Evolutionary conservation across 2,797 vertebrate genomes (phyloP).

Genomic region (Siniperca obscura): DNA sequence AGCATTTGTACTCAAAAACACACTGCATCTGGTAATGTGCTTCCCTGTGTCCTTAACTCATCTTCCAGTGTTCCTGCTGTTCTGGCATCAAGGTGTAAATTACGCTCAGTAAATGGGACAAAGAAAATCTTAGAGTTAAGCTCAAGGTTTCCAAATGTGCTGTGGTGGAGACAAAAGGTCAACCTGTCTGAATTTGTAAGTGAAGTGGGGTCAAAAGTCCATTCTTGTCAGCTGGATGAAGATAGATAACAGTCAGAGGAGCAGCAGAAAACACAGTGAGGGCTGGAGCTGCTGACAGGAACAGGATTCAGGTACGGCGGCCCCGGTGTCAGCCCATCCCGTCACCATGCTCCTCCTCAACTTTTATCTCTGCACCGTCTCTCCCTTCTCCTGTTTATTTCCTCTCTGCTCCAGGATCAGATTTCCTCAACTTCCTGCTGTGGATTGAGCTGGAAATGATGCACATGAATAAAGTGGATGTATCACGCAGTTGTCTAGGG

Average conservation of each 20-base stretch:
- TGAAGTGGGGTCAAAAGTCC: constrained; percentile 26
- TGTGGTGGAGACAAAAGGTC: background rate
- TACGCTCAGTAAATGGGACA: background rate
- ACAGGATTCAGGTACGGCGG: constrained; percentile 42
- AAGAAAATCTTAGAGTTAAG: background rate
- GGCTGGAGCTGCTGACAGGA: constrained; percentile 48
- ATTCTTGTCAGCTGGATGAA: constrained; percentile 21
- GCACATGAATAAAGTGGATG: constrained; percentile 40
- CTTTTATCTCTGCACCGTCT: constrained; percentile 60
- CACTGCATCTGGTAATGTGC: background rate
- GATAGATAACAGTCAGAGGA: constrained; percentile 29
- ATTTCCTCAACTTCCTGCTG: constrained; percentile 69
- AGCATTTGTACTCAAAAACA: background rate
- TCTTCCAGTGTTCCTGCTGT: background rate
- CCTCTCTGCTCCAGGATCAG: constrained; percentile 61
- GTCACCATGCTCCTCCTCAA: constrained; percentile 30
- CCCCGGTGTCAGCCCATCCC: constrained; percentile 17
- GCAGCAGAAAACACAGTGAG: constrained; percentile 3
- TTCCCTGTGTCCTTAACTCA: background rate
- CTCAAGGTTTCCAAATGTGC: background rate
- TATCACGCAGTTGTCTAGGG: background rate
- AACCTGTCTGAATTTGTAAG: background rate
- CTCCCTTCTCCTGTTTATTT: constrained; percentile 60
- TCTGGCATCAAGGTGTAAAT: constrained; percentile 2
- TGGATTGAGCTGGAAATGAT: constrained; percentile 45